phyloP scores from a whole-genome alignment of 2,888 invertebrate genomes.

The Pachycephus smyrnensis region DNA sequence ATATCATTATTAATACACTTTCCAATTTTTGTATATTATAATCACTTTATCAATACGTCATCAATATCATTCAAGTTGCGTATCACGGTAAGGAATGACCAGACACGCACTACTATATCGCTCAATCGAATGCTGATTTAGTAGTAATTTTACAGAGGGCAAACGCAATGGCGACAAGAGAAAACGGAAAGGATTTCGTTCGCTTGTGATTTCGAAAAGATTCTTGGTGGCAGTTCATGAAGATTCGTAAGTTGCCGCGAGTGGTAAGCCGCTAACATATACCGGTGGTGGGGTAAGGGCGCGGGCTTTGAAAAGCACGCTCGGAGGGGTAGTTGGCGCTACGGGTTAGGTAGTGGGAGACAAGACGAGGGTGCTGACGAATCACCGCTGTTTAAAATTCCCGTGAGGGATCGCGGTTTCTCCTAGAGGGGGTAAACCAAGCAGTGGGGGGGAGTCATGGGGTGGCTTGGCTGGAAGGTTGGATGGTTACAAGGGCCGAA shows the following conservation, averaged over 20 bases:
- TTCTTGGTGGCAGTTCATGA: no score
- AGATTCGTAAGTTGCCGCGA: background rate
- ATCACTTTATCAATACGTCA: background rate
- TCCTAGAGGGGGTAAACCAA: slow-evolving; percentile 18
- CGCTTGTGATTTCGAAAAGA: background rate
- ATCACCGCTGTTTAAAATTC: slow-evolving; percentile 58
- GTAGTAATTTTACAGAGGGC: background rate
- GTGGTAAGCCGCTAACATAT: background rate
- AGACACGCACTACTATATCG: background rate
- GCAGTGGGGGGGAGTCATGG: background rate
- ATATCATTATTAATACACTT: background rate
- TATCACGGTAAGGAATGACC: background rate
- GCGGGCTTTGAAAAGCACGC: background rate
- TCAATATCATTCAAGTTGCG: background rate
- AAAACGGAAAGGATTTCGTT: background rate
- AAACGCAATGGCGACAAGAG: background rate
- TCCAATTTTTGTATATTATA: background rate
- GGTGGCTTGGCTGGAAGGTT: slow-evolving; percentile 26
- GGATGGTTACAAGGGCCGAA: slow-evolving; percentile 14
- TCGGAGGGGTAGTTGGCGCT: slow-evolving; percentile 24
- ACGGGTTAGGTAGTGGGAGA: slow-evolving; percentile 11
- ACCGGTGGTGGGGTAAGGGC: background rate
- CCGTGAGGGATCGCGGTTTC: slow-evolving; percentile 53
- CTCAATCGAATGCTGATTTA: background rate
- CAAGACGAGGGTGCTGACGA: slow-evolving; percentile 41